Evolutionary conservation across 2,888 invertebrate genomes (phyloP), one percentile per base, ranked within the genome.

Genomic region (Acrobasis consociella): DNA sequence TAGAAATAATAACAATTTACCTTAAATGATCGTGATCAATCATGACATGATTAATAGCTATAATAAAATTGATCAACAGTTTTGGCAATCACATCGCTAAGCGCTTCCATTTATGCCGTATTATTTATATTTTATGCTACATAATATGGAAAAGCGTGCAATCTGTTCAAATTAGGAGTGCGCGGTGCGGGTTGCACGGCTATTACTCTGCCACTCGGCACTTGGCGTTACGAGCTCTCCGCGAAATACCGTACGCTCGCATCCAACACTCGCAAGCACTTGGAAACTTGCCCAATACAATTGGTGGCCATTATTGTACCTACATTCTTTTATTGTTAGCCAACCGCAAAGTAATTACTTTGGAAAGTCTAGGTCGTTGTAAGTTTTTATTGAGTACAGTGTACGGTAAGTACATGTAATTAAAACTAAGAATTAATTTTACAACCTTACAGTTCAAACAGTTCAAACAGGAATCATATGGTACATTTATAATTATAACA

Each of bases 231-330:
- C 73, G 78, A 81, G 77, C 81, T 77, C 80, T 77, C 77, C 73
- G 77, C 72, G 75, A 76, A 76, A 80, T 78, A 77, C 74, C 46
- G 46, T 51, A 60, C 38, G 31, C 59, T 60, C 70, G 71, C 65
- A 73, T 72, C 67, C 73, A 72, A 70, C 65, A 71, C 77, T 81
- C 77, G 76, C 77, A 78, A 81, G 79, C 76, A 77, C 73, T 83
- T 84, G 86, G 87, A 85, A 84, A 79, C 80, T 82, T 85, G 85
- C 85, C 87, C 83, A 77, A 77, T 80, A 81, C 78, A 80, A 82
- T 82, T 81, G 77, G 80, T 80, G 81, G 80, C 81, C 81, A 84
- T 84, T 85, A 82, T 75, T 76, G 77, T 73, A 76, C 74, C 75
- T 64, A 58, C 38, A 15, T 16, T 17, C 17, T 46, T 22, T 38